These are phyloP conservation scores for Dipodomys spectabilis DNA, from an alignment of 2,113 vertebrate genomes.

Conservation along the genomic window DNA sequence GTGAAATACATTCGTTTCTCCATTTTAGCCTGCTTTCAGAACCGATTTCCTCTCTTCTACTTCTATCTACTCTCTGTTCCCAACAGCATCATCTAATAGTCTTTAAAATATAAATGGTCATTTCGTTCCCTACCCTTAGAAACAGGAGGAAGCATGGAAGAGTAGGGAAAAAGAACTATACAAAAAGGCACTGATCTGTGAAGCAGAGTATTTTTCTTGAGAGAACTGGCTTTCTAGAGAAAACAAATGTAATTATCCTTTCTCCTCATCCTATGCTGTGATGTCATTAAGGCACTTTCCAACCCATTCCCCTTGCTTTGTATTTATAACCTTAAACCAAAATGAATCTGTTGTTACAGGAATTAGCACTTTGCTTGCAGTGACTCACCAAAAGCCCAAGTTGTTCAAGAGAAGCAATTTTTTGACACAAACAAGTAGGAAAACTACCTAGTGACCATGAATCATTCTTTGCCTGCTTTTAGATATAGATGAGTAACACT, in stretches of 20 bases:
- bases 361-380: constrained; percentile 82
- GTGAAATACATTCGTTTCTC: constrained; percentile 17
- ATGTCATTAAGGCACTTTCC: constrained; percentile 83
- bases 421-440: constrained; percentile 31
- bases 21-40: background rate
- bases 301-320: constrained; percentile 80
- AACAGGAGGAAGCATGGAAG: constrained; percentile 46
- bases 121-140: background rate
- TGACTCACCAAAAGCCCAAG: constrained; percentile 36
- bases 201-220: constrained; percentile 74
- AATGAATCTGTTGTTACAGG: constrained; percentile 81
- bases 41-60: background rate
- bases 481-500: background rate
- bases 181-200: constrained; percentile 75
- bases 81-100: background rate
- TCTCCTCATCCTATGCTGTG: constrained; percentile 81
- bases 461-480: background rate
- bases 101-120: constrained; percentile 79
- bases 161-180: constrained; percentile 52
- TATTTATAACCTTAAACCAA: constrained; percentile 83
- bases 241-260: constrained; percentile 85
- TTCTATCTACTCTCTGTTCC: background rate
- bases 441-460: background rate
- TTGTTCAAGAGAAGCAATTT: constrained; percentile 58
- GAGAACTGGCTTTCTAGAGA: constrained; percentile 83